Evolutionary conservation across 2,888 invertebrate genomes (phyloP).

Genomic region (Hypolimnas misippus): DNA sequence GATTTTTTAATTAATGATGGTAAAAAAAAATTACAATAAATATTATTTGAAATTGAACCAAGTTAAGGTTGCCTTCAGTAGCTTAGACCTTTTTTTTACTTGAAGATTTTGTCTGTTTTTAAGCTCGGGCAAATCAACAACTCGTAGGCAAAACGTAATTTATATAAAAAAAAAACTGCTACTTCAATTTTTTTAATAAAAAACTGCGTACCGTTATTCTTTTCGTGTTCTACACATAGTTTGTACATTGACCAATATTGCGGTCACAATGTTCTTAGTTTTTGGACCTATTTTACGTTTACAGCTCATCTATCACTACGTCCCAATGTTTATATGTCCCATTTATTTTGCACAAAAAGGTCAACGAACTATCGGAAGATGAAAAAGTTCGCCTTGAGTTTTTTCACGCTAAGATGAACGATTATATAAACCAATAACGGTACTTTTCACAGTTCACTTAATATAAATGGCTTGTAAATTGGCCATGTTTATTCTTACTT

Average conservation of each 20-base stretch:
- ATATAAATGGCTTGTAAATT: neutral
- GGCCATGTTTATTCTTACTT: neutral
- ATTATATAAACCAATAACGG: neutral
- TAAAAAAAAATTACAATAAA: no score
- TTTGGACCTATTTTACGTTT: conserved; percentile 29
- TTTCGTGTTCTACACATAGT: neutral
- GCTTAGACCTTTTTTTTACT: no score
- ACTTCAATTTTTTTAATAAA: no score
- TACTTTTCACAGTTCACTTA: neutral
- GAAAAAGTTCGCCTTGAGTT: neutral
- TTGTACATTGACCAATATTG: conserved; percentile 10
- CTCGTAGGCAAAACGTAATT: no score
- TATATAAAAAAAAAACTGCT: no score
- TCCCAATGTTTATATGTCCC: conserved; percentile 18
- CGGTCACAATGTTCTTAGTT: conserved; percentile 22
- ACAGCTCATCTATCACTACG: conserved; percentile 32
- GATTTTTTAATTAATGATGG: no score
- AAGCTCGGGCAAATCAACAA: no score
- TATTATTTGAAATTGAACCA: no score
- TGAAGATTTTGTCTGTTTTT: no score
- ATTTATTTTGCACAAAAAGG: conserved; percentile 19
- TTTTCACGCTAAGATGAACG: neutral
- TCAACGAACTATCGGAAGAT: conserved; percentile 6
- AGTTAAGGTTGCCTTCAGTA: no score
- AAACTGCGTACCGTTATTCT: no score